These are phyloP conservation scores for Trisateles emortualis DNA, from an alignment of 2,888 invertebrate genomes.

Conservation along the genomic window DNA sequence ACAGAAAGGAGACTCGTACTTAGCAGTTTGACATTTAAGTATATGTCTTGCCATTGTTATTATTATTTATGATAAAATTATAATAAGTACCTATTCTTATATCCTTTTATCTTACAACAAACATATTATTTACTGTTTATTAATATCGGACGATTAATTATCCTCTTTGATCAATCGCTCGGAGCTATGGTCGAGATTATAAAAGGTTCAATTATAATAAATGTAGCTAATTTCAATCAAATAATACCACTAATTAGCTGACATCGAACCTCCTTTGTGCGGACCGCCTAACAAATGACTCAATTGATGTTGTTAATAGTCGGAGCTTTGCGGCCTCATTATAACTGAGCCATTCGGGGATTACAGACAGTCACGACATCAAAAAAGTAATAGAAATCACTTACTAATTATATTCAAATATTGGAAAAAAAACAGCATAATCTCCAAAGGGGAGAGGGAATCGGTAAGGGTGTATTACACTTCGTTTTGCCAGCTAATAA, in stretches of 20 bases:
- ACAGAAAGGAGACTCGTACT: no score
- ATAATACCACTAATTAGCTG: conserved; percentile 84
- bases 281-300: conserved; percentile 80
- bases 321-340: conserved; percentile 62
- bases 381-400: conserved; percentile 44
- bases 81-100: conserved; percentile 36
- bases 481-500: no score
- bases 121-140: conserved; percentile 55
- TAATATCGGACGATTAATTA: conserved; percentile 73
- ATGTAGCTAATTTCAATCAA: conserved; percentile 84
- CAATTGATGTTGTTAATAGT: conserved; percentile 83
- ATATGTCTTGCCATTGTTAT: no score
- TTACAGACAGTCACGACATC: conserved; percentile 65
- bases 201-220: conserved; percentile 82
- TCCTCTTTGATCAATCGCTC: conserved; percentile 71
- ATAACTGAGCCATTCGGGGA: conserved; percentile 55
- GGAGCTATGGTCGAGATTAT: conserved; percentile 66
- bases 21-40: no score
- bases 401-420: conserved; percentile 30
- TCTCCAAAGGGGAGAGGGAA: no score
- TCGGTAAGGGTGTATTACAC: no score
- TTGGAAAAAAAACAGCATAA: conserved; percentile 3
- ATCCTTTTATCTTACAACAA: conserved; percentile 29
- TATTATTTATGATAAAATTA: no score
- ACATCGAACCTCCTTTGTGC: conserved; percentile 79